Evolutionary conservation across 2,113 vertebrate species (phyloP).

Genomic region (Megaceryle torquata): DNA sequence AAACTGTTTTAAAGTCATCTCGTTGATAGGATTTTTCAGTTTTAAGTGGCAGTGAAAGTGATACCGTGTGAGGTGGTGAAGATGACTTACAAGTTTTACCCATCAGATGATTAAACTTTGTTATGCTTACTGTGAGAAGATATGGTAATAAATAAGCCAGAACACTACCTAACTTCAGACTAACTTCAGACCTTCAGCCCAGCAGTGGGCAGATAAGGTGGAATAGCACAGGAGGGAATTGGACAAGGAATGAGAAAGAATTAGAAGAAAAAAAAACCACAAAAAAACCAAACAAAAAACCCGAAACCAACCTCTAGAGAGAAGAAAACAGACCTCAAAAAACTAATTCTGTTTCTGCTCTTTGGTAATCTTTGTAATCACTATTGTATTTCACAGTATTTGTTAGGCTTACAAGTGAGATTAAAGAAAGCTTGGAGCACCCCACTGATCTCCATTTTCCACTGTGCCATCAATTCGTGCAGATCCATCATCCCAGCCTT

Average conservation of each 20-base stretch:
- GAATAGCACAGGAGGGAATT: background rate
- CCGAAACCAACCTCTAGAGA: background rate
- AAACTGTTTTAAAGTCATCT: background rate
- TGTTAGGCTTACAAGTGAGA: background rate
- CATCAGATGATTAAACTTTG: background rate
- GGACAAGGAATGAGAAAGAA: background rate
- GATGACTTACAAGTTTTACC: background rate
- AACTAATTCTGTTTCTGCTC: background rate
- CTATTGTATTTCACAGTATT: background rate
- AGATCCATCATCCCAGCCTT: background rate
- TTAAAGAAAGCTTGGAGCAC: background rate
- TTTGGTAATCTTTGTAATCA: background rate
- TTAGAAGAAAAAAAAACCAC: background rate
- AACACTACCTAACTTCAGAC: background rate
- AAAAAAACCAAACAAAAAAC: too few relatives aligned
- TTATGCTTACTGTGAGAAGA: background rate
- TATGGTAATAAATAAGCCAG: background rate
- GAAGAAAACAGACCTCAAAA: background rate
- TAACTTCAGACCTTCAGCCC: too few relatives aligned
- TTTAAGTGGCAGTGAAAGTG: background rate
- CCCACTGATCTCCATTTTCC: background rate
- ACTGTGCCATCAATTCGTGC: background rate
- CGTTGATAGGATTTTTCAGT: background rate
- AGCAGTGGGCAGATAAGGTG: background rate
- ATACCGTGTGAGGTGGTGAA: background rate